Base-by-base conservation (phyloP, 2,113 vertebrate genomes). In the Hypomesus transpacificus region DNA sequence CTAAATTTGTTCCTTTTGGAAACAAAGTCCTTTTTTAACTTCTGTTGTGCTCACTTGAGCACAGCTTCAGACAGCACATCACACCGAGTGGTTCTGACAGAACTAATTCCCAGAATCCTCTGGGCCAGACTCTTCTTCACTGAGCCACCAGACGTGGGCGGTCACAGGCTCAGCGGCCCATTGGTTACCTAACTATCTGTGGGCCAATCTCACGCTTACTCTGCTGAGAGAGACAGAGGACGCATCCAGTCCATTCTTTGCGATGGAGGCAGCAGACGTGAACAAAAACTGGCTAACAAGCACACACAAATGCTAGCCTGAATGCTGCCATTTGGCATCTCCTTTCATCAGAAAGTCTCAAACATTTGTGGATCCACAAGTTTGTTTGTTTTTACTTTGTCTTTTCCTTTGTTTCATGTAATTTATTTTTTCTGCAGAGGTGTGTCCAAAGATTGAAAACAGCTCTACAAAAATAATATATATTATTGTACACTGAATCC, bases 181-280 rank as follows among this genome's bases (percentile, higher is more conserved):
- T 78, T 82, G 80, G 75, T 70, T 80, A 66, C 81, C 72, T 83
- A 86, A 90, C 82, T 69, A 78, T 66, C 75, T 76, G 62, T 64
- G 46, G 78, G 64, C 64, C 78, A 84, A 81, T 84, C 80, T 80
- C 65, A 62, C 59, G 39, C 60, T 52, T 71, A 16, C 52, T 73
- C 51, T 69, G 0, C 62, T 54, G 4, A 34, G 21, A 52, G 1
- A 18, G 50, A 53, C 51, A 28, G 66, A 14, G 16, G 21, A 68
- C 58, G 51, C 26, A 64, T 60, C n/a, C 18, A n/a, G 73, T 71
- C 63, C 59, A 72, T 17, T 24, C 3, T 13, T 9, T 51, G 52
- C 13, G 50, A 31, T n/a, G 28, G 26, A 18, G n/a, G 56, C 50
- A 75, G 66, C 1, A 3, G 51, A 69, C 22, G 5, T 20, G 58